phyloP scores from a whole-genome alignment of 92 coral and sea anemone species.

The Porites divaricata region DNA sequence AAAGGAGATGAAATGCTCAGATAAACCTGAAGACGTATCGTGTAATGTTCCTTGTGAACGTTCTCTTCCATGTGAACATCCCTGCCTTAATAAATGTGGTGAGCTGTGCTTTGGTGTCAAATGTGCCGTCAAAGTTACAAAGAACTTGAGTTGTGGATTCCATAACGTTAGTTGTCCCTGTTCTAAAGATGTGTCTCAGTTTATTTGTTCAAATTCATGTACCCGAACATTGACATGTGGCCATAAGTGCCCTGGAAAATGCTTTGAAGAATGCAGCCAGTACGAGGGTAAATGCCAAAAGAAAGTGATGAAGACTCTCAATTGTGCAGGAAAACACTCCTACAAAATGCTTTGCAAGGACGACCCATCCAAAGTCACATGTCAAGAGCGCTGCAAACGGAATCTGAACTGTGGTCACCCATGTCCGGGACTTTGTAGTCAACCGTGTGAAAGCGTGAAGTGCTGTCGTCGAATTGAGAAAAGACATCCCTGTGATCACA shows the following conservation, averaged over 20 bases:
- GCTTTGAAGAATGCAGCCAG: conserved; percentile 2
- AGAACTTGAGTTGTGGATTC: conserved; percentile 18
- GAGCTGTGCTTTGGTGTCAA: conserved; percentile 46
- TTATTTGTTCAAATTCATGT: neutral
- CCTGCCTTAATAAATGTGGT: conserved; percentile 60
- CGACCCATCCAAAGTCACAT: conserved; percentile 12
- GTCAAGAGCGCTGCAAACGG: conserved; percentile 31
- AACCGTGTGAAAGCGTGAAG: neutral
- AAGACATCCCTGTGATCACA: conserved; percentile 63
- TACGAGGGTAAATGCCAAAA: neutral
- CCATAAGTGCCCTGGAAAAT: conserved; percentile 1
- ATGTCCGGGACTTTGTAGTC: conserved; percentile 35
- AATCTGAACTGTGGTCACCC: conserved; percentile 69
- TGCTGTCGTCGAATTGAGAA: neutral
- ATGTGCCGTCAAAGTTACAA: conserved; percentile 42
- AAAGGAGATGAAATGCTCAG: conserved; percentile 53
- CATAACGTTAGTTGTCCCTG: conserved; percentile 12
- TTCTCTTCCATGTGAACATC: conserved; percentile 69
- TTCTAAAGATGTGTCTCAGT: conserved; percentile 1
- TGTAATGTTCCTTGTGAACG: conserved; percentile 57
- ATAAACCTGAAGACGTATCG: conserved; percentile 6
- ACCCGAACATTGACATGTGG: neutral
- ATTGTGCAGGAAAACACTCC: conserved; percentile 9
- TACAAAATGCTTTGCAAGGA: conserved; percentile 23
- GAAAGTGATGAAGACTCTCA: neutral